Conservation (phyloP, 2,888 invertebrate species). For the Troilus luridus region DNA sequence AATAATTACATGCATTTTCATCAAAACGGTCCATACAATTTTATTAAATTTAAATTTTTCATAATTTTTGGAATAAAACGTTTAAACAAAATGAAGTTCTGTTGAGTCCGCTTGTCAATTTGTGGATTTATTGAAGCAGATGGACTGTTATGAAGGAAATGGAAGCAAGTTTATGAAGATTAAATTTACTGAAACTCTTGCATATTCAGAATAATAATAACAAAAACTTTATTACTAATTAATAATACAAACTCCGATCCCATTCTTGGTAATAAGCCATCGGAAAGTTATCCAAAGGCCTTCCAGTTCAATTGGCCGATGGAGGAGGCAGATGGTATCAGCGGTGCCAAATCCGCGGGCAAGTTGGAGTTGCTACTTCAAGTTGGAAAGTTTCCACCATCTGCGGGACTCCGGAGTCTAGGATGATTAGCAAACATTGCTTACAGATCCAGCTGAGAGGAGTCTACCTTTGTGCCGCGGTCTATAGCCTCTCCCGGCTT, state of each 20-base stretch:
- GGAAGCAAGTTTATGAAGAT: too few species aligned
- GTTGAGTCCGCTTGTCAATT: too few species aligned
- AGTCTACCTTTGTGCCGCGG: background rate
- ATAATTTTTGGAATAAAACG: too few species aligned
- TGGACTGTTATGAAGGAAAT: too few species aligned
- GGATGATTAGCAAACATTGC: conserved; percentile 47
- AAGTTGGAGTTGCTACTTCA: conserved; percentile 27
- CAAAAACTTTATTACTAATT: background rate
- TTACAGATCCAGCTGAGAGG: conserved; percentile 4
- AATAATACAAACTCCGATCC: background rate
- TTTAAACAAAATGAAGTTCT: too few species aligned
- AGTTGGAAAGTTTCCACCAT: conserved; percentile 30
- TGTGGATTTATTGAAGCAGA: too few species aligned
- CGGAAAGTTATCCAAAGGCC: conserved; percentile 22
- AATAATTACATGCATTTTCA: too few species aligned
- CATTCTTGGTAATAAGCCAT: conserved; percentile 12
- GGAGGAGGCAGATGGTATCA: conserved; percentile 28
- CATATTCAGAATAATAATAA: background rate
- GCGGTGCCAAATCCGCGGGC: conserved; percentile 29
- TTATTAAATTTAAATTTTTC: too few species aligned
- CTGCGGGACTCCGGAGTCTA: background rate
- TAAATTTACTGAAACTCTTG: background rate
- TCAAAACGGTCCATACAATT: too few species aligned
- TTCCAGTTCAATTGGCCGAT: conserved; percentile 26
- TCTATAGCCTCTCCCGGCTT: background rate